Evolutionary conservation across 2,888 invertebrate species (phyloP).

Genomic region (Microdon myrmicae): DNA sequence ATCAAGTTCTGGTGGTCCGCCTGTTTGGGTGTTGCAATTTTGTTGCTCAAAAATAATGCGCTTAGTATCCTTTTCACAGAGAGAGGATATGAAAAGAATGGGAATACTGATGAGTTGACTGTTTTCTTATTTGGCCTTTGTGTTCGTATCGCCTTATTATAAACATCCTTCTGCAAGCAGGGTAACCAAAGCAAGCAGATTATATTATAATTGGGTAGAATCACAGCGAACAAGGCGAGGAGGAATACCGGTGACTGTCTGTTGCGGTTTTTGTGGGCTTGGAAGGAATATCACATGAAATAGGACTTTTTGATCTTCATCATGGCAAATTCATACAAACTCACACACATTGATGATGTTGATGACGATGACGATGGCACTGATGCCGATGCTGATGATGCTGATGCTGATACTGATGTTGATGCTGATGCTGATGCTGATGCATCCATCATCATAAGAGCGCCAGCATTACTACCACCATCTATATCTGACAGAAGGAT

Average conservation of each 20-base stretch:
- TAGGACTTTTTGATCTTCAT: slow-evolving; percentile 21
- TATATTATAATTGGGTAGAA: slow-evolving; percentile 47
- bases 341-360: too few species aligned
- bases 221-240: slow-evolving; percentile 8
- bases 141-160: slow-evolving; percentile 8
- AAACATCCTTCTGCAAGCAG: slow-evolving; percentile 30
- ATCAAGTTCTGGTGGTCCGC: slow-evolving; percentile 4
- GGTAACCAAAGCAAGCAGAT: slow-evolving; percentile 40
- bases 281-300: slow-evolving; percentile 32
- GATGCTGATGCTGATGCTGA: slow-evolving; percentile 23
- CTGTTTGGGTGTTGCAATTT: slow-evolving; percentile 9
- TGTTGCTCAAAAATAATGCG: slow-evolving; percentile 27
- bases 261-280: slow-evolving; percentile 44
- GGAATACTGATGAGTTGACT: slow-evolving; percentile 8
- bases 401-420: not conserved
- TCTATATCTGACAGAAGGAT: slow-evolving; percentile 38
- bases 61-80: slow-evolving; percentile 21
- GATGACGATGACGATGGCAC: slow-evolving; percentile 1
- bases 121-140: slow-evolving; percentile 10
- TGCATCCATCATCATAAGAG: slow-evolving; percentile 28
- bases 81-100: not conserved
- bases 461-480: slow-evolving; percentile 23
- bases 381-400: slow-evolving; percentile 19
- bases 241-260: slow-evolving; percentile 19
- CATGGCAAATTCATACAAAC: too few species aligned